phyloP scores from a whole-genome alignment of 2,113 vertebrate species.

The Phalacrocorax aristotelis region DNA sequence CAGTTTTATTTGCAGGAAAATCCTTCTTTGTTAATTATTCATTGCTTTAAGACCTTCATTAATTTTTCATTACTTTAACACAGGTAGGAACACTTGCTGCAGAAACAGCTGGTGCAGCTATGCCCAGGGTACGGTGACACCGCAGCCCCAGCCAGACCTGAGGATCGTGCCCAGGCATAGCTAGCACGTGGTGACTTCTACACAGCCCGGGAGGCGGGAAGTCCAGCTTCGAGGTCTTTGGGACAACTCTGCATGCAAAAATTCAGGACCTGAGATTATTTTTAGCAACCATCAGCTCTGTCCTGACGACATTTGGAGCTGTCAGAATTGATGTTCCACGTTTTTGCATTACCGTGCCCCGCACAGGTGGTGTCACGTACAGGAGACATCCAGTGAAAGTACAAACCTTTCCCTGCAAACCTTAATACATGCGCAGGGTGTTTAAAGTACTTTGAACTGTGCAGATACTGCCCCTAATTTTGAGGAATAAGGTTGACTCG shows the following conservation, averaged over 20 bases:
- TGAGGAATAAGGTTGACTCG: background rate
- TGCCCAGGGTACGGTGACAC: rapidly evolving
- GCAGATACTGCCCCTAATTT: background rate
- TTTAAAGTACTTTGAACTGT: background rate
- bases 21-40: background rate
- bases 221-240: background rate
- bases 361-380: rapidly evolving
- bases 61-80: background rate
- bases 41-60: background rate
- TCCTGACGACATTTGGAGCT: background rate
- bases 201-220: rapidly evolving
- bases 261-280: background rate
- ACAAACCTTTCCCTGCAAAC: background rate
- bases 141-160: background rate
- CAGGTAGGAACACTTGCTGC: background rate
- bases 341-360: background rate
- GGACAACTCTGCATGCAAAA: background rate
- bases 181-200: background rate
- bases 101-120: background rate
- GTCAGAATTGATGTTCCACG: background rate
- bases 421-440: rapidly evolving
- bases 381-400: background rate
- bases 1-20: background rate
- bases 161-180: background rate
- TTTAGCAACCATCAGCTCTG: background rate